These are phyloP conservation scores for Paraplagusia blochii DNA, from an alignment of 2,113 vertebrate genomes.

Conservation along the genomic window DNA sequence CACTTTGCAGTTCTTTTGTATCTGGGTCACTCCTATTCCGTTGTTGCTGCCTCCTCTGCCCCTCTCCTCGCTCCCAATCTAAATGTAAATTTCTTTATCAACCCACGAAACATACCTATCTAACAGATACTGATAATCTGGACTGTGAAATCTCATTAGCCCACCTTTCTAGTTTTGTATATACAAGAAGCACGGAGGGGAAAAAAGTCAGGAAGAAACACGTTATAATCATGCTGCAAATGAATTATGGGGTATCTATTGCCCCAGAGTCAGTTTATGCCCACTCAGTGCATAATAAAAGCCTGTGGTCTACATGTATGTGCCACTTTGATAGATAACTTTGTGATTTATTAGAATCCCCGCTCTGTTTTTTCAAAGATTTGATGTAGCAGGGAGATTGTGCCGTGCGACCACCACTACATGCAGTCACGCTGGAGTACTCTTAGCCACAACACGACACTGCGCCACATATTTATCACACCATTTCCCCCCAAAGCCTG, in stretches of 20 bases:
- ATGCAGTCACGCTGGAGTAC: slow-evolving; percentile 19
- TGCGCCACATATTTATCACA: slow-evolving; percentile 38
- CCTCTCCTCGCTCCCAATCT: slow-evolving; percentile 19
- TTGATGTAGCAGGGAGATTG: slow-evolving; percentile 27
- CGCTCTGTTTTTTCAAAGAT: slow-evolving; percentile 47
- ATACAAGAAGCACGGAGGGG: slow-evolving; percentile 2
- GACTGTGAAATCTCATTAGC: slow-evolving; percentile 26
- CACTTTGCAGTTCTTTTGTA: background rate
- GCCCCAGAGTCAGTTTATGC: slow-evolving; percentile 45
- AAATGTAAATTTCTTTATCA: slow-evolving; percentile 42
- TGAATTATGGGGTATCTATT: slow-evolving; percentile 60
- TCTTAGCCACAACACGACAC: slow-evolving; percentile 9
- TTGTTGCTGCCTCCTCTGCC: background rate
- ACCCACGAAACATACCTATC: slow-evolving; percentile 8
- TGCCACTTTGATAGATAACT: slow-evolving; percentile 59
- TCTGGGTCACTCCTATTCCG: background rate
- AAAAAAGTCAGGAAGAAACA: slow-evolving; percentile 15
- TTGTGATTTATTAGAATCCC: slow-evolving; percentile 29
- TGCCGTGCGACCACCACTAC: slow-evolving; percentile 24
- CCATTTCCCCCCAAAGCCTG: slow-evolving; percentile 32
- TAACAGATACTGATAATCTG: slow-evolving; percentile 19
- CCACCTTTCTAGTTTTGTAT: slow-evolving; percentile 7
- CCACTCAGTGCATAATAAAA: slow-evolving; percentile 59
- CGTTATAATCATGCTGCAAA: slow-evolving; percentile 39
- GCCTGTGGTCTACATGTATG: slow-evolving; percentile 34